Percentiles rank a stretch among this genome's conserved stretches.
phyloP scores from a whole-genome alignment of 2,888 invertebrate genomes.

The Acanthosoma haemorrhoidale region DNA sequence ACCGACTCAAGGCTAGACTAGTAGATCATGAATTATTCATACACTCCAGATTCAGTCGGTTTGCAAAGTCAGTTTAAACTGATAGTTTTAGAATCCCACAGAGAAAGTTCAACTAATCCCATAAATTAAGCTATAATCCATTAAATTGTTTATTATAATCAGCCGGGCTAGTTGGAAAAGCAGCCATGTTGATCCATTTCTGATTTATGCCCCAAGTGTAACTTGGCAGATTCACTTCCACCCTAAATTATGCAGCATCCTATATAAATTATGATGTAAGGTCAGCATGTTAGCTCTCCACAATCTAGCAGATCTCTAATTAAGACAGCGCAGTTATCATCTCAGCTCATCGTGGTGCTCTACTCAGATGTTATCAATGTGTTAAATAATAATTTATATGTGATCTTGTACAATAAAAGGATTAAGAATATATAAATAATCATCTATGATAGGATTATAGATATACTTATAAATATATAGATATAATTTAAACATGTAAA shows the following conservation, averaged over 20 bases:
- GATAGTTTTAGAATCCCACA: neutral
- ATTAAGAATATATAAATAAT: too few relatives aligned
- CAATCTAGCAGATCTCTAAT: too few relatives aligned
- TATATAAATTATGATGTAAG: too few relatives aligned
- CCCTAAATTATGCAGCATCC: neutral
- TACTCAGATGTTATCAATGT: too few relatives aligned
- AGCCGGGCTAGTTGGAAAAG: neutral
- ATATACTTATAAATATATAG: too few relatives aligned
- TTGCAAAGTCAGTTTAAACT: neutral
- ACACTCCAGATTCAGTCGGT: neutral
- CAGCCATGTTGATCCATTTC: neutral
- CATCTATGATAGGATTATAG: too few relatives aligned
- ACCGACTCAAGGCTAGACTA: neutral
- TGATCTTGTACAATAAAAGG: too few relatives aligned
- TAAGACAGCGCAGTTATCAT: too few relatives aligned
- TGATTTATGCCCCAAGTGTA: neutral
- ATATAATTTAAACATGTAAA: too few relatives aligned
- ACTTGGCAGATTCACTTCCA: neutral
- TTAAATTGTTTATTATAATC: neutral
- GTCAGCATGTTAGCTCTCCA: too few relatives aligned
- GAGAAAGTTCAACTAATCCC: neutral
- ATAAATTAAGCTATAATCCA: neutral
- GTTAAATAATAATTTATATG: too few relatives aligned
- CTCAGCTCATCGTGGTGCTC: too few relatives aligned
- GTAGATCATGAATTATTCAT: neutral